phyloP scores from a whole-genome alignment of 2,888 invertebrate genomes.

The Ceratothoa steindachneri region DNA sequence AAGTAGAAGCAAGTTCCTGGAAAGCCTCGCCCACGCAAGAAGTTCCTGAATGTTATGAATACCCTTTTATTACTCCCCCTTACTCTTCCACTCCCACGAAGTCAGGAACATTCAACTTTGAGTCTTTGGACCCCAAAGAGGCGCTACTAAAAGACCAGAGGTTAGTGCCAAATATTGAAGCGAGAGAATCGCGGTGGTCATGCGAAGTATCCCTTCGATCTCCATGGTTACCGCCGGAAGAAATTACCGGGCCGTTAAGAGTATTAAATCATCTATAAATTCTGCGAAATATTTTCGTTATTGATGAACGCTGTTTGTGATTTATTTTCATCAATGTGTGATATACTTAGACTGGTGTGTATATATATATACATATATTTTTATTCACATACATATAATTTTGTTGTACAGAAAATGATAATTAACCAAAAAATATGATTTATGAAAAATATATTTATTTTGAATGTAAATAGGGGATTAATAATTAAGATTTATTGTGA shows the following conservation, averaged over 20 bases:
- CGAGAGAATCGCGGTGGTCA: neutral
- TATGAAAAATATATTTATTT: too few species aligned
- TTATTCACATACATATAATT: too few species aligned
- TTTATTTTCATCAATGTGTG: too few species aligned
- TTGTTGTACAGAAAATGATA: too few species aligned
- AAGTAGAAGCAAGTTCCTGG: constrained; percentile 20
- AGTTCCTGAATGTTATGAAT: constrained; percentile 42
- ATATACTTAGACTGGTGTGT: too few species aligned
- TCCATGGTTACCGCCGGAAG: neutral
- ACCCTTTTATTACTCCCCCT: constrained; percentile 41
- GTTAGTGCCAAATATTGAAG: neutral
- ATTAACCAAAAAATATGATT: too few species aligned
- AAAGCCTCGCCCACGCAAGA: constrained; percentile 46
- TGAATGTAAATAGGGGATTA: too few species aligned
- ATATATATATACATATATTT: too few species aligned
- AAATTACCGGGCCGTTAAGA: neutral
- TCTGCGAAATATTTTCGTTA: neutral
- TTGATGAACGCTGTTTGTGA: too few species aligned
- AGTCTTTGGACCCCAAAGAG: neutral
- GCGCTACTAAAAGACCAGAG: neutral
- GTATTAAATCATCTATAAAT: neutral
- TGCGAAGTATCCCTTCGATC: neutral
- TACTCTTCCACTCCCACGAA: constrained; percentile 29
- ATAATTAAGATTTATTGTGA: too few species aligned
- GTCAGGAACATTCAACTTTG: constrained; percentile 18